Evolutionary conservation across 2,888 invertebrate genomes (phyloP).

Genomic region (Silvanus unidentatus): DNA sequence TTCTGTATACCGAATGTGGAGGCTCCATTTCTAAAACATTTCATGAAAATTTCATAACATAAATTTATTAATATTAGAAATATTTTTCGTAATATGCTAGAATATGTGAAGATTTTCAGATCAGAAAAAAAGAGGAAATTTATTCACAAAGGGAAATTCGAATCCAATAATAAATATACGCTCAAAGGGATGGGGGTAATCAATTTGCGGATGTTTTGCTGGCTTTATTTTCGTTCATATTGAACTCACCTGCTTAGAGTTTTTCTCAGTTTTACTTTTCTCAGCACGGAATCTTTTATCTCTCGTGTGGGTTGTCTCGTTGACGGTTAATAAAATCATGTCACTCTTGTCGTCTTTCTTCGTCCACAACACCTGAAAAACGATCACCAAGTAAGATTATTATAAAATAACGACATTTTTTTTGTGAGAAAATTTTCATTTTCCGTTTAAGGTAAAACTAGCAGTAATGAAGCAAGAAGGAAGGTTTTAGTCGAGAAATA

Average conservation of each 20-base stretch:
- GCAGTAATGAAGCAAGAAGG: no score
- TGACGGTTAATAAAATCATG: conserved; percentile 52
- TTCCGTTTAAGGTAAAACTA: no score
- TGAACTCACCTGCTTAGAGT: conserved; percentile 58
- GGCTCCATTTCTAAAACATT: conserved; percentile 56
- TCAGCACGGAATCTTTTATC: conserved; percentile 62
- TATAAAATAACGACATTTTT: conserved; percentile 3
- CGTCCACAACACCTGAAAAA: conserved; percentile 65
- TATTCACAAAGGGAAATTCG: conserved; percentile 4
- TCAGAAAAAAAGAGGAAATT: no score
- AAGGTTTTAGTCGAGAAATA: no score
- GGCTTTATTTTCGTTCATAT: no score
- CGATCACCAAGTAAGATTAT: conserved; percentile 6
- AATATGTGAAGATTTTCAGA: no score
- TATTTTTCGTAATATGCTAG: no score
- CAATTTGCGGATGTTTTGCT: no score
- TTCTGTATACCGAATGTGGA: conserved; percentile 59
- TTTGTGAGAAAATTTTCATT: no score
- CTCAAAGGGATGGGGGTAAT: background rate
- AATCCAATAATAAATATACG: conserved; percentile 2
- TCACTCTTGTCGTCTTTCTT: conserved; percentile 58
- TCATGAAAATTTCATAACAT: conserved; percentile 4
- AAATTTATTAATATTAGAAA: no score
- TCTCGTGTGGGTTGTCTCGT: conserved; percentile 58
- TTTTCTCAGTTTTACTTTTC: conserved; percentile 54